Evolutionary conservation across 2,797 vertebrate species (phyloP).

Genomic region (Petrocephalus sullivani): DNA sequence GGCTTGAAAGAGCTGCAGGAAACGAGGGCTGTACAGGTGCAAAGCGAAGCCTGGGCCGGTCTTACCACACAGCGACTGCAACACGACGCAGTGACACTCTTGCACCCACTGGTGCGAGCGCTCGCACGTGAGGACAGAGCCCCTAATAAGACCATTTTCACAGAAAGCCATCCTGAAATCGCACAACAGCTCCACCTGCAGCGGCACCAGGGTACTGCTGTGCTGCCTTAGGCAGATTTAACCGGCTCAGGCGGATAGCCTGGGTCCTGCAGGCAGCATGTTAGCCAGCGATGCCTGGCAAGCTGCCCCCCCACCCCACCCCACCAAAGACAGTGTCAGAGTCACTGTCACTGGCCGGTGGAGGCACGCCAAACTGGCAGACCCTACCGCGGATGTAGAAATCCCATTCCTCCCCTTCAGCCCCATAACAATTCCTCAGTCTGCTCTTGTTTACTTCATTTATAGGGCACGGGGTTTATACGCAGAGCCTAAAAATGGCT

Average conservation of each 20-base stretch:
- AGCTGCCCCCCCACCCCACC: not conserved
- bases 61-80: not conserved
- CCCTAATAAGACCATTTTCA: not conserved
- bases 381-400: not conserved
- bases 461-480: not conserved
- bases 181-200: not conserved
- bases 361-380: not conserved
- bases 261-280: not conserved
- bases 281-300: slow-evolving; percentile 9
- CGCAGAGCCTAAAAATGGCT: not conserved
- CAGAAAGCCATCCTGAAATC: not conserved
- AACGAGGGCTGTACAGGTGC: not conserved
- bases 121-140: not conserved
- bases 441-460: not conserved
- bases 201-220: not conserved
- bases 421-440: not conserved
- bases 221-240: not conserved
- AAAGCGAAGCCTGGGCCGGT: not conserved
- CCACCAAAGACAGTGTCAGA: not conserved
- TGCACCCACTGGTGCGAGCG: not conserved
- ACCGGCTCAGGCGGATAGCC: not conserved
- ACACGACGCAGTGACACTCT: not conserved
- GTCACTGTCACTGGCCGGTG: not conserved
- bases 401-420: not conserved
- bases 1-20: not conserved